These are phyloP conservation scores for Sebastes dallii DNA, from an alignment of 2,797 vertebrate species.

Conservation along the genomic window DNA sequence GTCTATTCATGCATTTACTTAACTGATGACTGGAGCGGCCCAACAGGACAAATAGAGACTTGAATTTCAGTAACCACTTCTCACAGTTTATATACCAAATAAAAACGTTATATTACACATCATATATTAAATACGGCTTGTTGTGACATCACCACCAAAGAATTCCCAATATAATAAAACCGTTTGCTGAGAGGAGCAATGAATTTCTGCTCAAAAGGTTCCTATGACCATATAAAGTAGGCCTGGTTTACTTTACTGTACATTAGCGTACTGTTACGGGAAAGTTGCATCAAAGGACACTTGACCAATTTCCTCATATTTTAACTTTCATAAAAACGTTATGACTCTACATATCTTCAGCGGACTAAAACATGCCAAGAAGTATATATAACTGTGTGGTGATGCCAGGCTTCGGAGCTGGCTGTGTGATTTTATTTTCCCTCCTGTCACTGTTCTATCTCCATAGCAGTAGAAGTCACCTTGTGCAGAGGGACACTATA, in stretches of 20 bases:
- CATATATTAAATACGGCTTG: neutral
- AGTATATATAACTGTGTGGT: neutral
- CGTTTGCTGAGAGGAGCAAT: neutral
- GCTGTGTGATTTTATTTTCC: neutral
- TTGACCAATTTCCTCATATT: neutral
- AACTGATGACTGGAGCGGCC: accelerated
- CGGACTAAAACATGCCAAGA: neutral
- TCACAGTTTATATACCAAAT: neutral
- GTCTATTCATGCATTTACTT: neutral
- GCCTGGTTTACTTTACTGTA: neutral
- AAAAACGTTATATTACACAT: neutral
- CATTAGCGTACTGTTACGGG: neutral
- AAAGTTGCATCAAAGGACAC: neutral
- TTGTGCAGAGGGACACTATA: neutral
- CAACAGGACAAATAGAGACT: neutral
- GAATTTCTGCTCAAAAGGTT: neutral
- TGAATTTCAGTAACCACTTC: neutral
- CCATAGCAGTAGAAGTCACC: neutral
- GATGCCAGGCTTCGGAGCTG: neutral
- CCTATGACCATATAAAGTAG: no score
- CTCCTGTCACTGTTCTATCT: neutral
- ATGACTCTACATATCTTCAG: neutral
- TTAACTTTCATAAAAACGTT: neutral
- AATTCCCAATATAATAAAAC: neutral
- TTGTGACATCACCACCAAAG: neutral